Conservation (phyloP, 2,113 vertebrate genomes). For the Polypterus senegalus region DNA sequence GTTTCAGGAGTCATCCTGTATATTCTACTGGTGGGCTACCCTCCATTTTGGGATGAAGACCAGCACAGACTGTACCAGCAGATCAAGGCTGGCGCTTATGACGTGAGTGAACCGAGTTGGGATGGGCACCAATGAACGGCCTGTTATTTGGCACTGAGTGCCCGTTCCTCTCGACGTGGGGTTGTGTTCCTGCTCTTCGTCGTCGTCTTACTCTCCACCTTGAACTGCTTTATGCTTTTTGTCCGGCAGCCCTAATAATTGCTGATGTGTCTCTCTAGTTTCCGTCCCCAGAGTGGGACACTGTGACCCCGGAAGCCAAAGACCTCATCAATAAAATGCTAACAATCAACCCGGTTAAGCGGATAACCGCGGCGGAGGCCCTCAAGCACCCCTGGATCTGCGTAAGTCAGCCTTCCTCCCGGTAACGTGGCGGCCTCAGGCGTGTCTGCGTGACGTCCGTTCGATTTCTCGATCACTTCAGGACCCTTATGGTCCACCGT, state of each 20-base stretch:
- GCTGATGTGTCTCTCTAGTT: conserved; percentile 52
- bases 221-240: background rate
- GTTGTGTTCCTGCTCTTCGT: no score
- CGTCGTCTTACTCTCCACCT: no score
- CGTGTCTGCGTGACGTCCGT: no score
- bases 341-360: conserved; percentile 89
- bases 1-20: conserved; percentile 86
- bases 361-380: conserved; percentile 79
- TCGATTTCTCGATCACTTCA: no score
- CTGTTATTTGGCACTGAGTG: no score
- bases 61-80: conserved; percentile 95
- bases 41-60: conserved; percentile 97
- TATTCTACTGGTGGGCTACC: conserved; percentile 92
- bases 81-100: conserved; percentile 92
- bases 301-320: conserved; percentile 93
- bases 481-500: no score
- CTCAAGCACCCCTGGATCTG: conserved; percentile 97
- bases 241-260: background rate
- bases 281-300: conserved; percentile 95
- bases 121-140: no score
- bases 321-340: conserved; percentile 98
- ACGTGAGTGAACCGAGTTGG: conserved; percentile 48
- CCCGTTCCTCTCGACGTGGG: no score
- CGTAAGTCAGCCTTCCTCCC: conserved; percentile 45
- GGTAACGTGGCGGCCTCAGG: no score